Conservation (phyloP, 2,113 vertebrate species). For the Chaetops frenatus region DNA sequence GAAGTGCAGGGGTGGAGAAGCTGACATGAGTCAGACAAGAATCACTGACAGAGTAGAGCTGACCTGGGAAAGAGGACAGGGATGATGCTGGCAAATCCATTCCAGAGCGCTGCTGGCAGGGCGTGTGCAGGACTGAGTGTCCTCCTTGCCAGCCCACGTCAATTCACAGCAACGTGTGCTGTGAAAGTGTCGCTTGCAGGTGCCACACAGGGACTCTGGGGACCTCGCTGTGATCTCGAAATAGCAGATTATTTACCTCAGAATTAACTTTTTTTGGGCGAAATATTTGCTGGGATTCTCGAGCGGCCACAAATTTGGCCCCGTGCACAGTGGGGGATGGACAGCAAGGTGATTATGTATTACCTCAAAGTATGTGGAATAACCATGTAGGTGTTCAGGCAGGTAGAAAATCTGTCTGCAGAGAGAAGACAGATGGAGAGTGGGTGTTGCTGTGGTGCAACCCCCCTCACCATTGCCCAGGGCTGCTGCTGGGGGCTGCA, state of each 20-base stretch:
- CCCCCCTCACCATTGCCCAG: background rate
- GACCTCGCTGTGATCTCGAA: background rate
- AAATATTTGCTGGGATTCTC: background rate
- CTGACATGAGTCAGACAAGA: background rate
- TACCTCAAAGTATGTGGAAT: background rate
- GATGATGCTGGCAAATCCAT: background rate
- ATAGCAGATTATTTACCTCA: background rate
- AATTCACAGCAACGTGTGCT: background rate
- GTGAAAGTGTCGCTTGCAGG: background rate
- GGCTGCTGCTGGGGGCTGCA: background rate
- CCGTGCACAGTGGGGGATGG: rapidly evolving
- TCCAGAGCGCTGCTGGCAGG: background rate
- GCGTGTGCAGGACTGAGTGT: background rate
- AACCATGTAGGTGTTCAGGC: background rate
- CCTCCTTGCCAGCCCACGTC: background rate
- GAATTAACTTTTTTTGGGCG: background rate
- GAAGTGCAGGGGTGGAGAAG: background rate
- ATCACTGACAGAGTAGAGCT: background rate
- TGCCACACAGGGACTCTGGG: background rate
- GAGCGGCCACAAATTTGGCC: background rate
- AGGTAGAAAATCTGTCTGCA: background rate
- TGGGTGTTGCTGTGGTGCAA: background rate
- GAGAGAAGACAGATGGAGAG: background rate
- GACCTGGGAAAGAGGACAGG: background rate
- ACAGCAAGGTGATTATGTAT: background rate